Base-by-base conservation (phyloP, 2,888 invertebrate species). In the Thalpophila matura region DNA sequence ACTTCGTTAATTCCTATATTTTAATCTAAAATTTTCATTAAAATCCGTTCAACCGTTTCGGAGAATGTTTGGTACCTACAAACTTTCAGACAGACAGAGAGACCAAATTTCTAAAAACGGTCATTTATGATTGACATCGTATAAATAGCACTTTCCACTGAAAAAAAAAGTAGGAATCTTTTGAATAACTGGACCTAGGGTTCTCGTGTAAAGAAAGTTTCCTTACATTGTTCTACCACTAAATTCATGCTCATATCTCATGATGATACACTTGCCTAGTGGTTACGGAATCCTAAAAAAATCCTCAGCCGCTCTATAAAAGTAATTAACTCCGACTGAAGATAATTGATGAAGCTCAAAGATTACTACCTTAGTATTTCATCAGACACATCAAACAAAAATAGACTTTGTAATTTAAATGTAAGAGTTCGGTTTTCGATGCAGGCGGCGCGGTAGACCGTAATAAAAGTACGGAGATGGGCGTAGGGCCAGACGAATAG, bases 331-430 rank as follows among this genome's bases (percentile, higher is more conserved):
- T 94, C 87, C 79, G 89, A 88, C 90, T 91, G 89, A 90, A 93
- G 93, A 94, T 95, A 95, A 95, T 95, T 95, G 95, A 95, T 95
- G 95, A 92, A 94, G 89, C 89, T 87, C 88, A 87, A 70, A 94
- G 94, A 95, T 95, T 93, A 93, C 93, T 91, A 86, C 87, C 88
- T 85, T 82, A 78, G 83, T 84, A 84, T 87, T 79, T 71, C 69
- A 80, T 46, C 45, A 43, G 12, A 4, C 1, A 9, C 1, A 7
- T 5, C 64, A 69, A 12, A 20, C 47, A 10, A 86, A 83, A 79
- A 68, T 54, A 12, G 42, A 80, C 83, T 74, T 57, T 87, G 83
- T 29, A 0, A 0, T 0, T 1, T 16, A 0, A 0, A 9, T 0
- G 0, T 38, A 67, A 85, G 51, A 72, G 84, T 70, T 33, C 12